These are phyloP conservation scores for Willowsia nigromaculata DNA, from an alignment of 2,888 invertebrate genomes.

Conservation along the genomic window DNA sequence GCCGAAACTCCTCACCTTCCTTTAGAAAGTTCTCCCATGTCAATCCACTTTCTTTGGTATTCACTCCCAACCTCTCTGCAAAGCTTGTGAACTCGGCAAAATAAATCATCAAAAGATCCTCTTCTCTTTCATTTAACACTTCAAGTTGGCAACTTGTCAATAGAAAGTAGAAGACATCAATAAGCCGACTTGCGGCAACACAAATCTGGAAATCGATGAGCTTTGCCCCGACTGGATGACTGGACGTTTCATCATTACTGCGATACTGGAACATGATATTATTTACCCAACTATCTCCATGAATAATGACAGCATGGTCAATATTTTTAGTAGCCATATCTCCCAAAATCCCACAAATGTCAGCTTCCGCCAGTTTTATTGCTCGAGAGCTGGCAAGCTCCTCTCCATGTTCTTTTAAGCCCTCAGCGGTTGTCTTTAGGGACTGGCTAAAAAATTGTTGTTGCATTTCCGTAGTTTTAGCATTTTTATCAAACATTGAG, in stretches of 20 bases:
- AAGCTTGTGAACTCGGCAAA: conserved; percentile 72
- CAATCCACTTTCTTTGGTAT: conserved; percentile 44
- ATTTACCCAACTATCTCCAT: conserved; percentile 77
- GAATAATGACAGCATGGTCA: conserved; percentile 50
- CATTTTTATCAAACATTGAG: conserved; percentile 62
- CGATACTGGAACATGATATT: conserved; percentile 76
- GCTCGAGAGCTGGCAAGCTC: conserved; percentile 19
- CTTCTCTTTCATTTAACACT: conserved; percentile 68
- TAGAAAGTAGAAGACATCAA: conserved; percentile 72
- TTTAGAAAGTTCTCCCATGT: conserved; percentile 72
- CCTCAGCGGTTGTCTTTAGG: conserved; percentile 36
- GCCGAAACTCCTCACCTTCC: conserved; percentile 68
- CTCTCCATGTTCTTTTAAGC: conserved; percentile 33
- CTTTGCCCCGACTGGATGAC: conserved; percentile 53
- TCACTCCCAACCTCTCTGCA: conserved; percentile 64
- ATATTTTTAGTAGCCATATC: not conserved
- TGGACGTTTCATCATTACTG: not conserved
- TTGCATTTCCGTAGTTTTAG: conserved; percentile 52
- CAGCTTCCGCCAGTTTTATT: not conserved
- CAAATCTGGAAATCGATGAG: conserved; percentile 74
- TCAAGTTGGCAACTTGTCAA: conserved; percentile 64
- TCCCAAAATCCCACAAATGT: not conserved
- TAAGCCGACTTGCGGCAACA: conserved; percentile 62
- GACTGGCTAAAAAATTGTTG: conserved; percentile 36
- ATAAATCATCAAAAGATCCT: conserved; percentile 73